Percentiles rank a stretch among this genome's conserved stretches.
Conservation (phyloP, 2,888 invertebrate genomes). For the Lampropteryx suffumata region DNA sequence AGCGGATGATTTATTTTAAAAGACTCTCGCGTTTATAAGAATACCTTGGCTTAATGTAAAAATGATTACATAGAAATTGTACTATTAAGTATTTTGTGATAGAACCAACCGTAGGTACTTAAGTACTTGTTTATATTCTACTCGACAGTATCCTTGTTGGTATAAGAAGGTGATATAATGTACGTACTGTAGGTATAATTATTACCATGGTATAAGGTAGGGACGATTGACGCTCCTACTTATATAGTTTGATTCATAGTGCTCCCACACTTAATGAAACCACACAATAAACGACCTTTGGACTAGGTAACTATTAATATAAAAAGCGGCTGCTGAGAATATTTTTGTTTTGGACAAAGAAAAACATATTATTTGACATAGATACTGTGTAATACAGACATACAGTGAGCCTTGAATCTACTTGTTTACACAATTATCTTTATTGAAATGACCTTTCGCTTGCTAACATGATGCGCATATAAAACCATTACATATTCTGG, state of each 20-base stretch:
- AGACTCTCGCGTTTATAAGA: too few species aligned
- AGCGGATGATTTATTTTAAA: too few species aligned
- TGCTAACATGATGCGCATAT: slow-evolving; percentile 48
- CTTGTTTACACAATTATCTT: slow-evolving; percentile 60
- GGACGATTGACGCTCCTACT: too few species aligned
- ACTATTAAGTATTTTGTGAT: too few species aligned
- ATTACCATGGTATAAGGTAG: not conserved
- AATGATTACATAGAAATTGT: too few species aligned
- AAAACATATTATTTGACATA: slow-evolving; percentile 22
- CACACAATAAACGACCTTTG: slow-evolving; percentile 13
- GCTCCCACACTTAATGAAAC: slow-evolving; percentile 8
- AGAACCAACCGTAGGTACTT: too few species aligned
- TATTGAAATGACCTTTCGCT: slow-evolving; percentile 70
- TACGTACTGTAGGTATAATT: not conserved
- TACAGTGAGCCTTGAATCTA: slow-evolving; percentile 43
- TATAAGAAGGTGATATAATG: slow-evolving; percentile 4
- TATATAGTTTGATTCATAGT: slow-evolving; percentile 5
- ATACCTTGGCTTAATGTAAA: too few species aligned
- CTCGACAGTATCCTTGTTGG: not conserved
- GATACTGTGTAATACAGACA: slow-evolving; percentile 18
- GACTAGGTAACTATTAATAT: slow-evolving; percentile 5
- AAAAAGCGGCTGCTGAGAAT: slow-evolving; percentile 5
- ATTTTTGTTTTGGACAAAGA: slow-evolving; percentile 1
- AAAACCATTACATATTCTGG: slow-evolving; percentile 35
- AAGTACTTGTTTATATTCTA: not conserved